A percentile compares a stretch with the other conserved stretches of the same genome.
phyloP scores from a whole-genome alignment of 2,888 invertebrate species.

The Lasius fuliginosus region DNA sequence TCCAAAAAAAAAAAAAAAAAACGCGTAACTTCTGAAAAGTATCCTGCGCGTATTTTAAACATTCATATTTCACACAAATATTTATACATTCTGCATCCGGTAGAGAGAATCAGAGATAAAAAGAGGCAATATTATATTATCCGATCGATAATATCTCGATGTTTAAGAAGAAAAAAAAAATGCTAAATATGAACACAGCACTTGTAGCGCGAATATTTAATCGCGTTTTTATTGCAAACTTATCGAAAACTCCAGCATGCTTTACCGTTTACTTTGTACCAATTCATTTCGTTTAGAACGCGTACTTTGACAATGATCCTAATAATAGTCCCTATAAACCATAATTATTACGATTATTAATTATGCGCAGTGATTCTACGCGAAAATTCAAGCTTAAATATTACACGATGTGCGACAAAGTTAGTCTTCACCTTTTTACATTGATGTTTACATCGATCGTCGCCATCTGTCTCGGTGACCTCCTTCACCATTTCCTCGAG shows the following conservation, averaged over 20 bases:
- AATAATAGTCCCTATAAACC: slow-evolving; percentile 7
- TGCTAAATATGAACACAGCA: not conserved
- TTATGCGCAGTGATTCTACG: not conserved
- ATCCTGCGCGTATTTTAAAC: not conserved
- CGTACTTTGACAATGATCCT: slow-evolving; percentile 35
- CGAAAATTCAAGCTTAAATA: slow-evolving; percentile 23
- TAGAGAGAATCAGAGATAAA: not conserved
- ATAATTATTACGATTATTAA: slow-evolving; percentile 21
- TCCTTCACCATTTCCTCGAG: slow-evolving; percentile 69
- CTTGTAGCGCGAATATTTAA: not conserved
- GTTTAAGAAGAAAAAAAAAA: not conserved
- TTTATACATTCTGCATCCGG: not conserved
- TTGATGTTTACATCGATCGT: slow-evolving; percentile 60
- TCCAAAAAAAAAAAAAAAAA: too few species aligned
- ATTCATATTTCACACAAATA: not conserved
- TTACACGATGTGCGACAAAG: slow-evolving; percentile 10
- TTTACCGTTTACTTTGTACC: not conserved
- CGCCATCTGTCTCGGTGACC: slow-evolving; percentile 66
- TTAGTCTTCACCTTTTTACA: not conserved
- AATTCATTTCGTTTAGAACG: slow-evolving; percentile 28
- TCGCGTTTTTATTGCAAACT: slow-evolving; percentile 20
- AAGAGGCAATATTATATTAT: not conserved
- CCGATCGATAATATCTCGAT: not conserved
- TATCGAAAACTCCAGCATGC: not conserved
- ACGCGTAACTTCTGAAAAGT: not conserved